Evolutionary conservation across 2,888 invertebrate species (phyloP).

Genomic region (Cephus pulcher): DNA sequence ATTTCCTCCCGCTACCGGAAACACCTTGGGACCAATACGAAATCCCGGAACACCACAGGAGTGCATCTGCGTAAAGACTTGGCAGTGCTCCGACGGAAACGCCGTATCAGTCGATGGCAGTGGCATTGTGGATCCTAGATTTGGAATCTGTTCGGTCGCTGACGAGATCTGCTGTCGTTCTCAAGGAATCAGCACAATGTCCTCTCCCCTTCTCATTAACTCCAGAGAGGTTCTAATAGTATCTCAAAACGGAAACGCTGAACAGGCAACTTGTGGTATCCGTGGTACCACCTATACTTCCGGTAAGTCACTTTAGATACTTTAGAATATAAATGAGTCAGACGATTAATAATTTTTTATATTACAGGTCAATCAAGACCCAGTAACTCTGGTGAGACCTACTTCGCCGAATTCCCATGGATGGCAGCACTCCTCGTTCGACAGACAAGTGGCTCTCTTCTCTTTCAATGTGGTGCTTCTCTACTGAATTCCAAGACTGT

Average conservation of each 20-base stretch:
- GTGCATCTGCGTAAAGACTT: constrained; percentile 51
- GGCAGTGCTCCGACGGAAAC: constrained; percentile 45
- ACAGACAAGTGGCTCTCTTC: constrained; percentile 68
- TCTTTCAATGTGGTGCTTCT: constrained; percentile 83
- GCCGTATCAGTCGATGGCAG: constrained; percentile 41
- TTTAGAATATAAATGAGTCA: constrained; percentile 11
- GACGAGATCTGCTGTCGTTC: constrained; percentile 58
- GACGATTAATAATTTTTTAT: no score
- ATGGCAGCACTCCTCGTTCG: constrained; percentile 78
- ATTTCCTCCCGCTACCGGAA: constrained; percentile 75
- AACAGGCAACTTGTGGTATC: constrained; percentile 42
- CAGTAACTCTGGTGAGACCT: constrained; percentile 73
- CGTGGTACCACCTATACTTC: constrained; percentile 38
- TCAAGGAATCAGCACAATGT: constrained; percentile 22
- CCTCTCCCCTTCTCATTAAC: constrained; percentile 4
- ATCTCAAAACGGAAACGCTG: constrained; percentile 14
- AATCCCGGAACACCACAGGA: constrained; percentile 50
- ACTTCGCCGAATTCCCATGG: constrained; percentile 87
- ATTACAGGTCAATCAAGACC: constrained; percentile 68
- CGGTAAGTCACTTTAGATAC: constrained; percentile 70
- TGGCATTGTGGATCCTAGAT: constrained; percentile 56
- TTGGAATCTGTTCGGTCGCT: constrained; percentile 50
- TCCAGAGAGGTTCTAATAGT: constrained; percentile 20
- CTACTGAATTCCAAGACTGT: constrained; percentile 81
- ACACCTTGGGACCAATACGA: constrained; percentile 49